phyloP scores from a whole-genome alignment of 2,797 vertebrate species.

The Vultur gryphus region DNA sequence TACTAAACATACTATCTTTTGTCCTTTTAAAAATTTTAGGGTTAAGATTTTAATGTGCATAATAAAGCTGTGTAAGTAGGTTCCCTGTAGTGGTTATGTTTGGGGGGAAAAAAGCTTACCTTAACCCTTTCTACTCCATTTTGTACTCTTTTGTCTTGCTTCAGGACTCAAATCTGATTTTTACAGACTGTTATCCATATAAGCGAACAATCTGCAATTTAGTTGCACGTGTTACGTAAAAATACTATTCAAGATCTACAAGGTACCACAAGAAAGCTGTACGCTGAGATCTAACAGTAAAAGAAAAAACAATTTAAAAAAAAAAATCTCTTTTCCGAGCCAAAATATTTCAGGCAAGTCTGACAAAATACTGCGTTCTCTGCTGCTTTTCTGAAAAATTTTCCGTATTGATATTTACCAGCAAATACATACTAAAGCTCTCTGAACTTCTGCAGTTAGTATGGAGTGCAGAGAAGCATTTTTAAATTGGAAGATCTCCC shows the following conservation, averaged over 20 bases:
- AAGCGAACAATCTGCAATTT: background rate
- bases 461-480: background rate
- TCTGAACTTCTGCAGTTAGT: background rate
- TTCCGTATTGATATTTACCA: background rate
- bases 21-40: background rate
- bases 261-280: background rate
- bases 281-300: background rate
- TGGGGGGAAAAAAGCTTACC: background rate
- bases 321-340: background rate
- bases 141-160: background rate
- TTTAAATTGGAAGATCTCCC: background rate
- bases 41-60: background rate
- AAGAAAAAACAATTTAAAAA: background rate
- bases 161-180: background rate
- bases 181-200: background rate
- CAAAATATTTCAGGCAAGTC: background rate
- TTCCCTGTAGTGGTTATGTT: background rate
- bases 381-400: background rate
- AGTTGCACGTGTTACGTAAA: background rate
- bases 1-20: background rate
- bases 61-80: background rate
- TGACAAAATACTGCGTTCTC: background rate
- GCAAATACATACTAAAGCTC: background rate
- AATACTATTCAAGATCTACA: background rate
- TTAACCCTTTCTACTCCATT: background rate